Conservation (phyloP, 2,888 invertebrate genomes). For the Cylloceria caligata region DNA sequence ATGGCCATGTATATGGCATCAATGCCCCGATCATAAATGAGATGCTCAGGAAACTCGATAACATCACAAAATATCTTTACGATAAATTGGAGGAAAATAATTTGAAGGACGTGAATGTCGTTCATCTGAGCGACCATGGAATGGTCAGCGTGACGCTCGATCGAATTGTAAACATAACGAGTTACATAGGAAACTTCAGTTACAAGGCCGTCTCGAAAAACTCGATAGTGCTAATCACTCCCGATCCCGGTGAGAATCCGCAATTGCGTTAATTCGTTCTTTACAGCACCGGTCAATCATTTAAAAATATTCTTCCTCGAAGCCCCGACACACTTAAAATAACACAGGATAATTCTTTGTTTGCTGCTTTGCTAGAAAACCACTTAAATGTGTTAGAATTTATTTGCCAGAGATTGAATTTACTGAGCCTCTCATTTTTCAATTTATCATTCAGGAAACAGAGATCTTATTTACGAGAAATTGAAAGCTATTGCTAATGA, state of each 20-base stretch:
- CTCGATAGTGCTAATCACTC: slow-evolving; percentile 87
- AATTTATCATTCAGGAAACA: slow-evolving; percentile 82
- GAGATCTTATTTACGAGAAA: slow-evolving; percentile 84
- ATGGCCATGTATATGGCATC: slow-evolving; percentile 88
- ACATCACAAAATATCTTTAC: slow-evolving; percentile 87
- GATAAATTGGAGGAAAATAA: slow-evolving; percentile 85
- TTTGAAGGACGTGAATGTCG: slow-evolving; percentile 87
- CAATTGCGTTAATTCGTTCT: slow-evolving; percentile 35
- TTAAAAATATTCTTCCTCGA: not conserved
- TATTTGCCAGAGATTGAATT: not conserved
- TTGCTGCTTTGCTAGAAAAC: too few relatives aligned
- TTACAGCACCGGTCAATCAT: slow-evolving; percentile 30
- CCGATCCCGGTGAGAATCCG: slow-evolving; percentile 85
- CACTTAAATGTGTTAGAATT: not conserved
- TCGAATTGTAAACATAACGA: slow-evolving; percentile 86
- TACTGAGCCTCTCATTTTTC: slow-evolving; percentile 28
- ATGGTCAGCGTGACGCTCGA: slow-evolving; percentile 87
- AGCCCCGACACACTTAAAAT: not conserved
- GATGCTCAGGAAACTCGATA: slow-evolving; percentile 85
- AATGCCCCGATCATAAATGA: slow-evolving; percentile 83
- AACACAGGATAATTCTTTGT: not conserved
- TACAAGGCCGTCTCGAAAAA: slow-evolving; percentile 86
- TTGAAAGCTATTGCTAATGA: slow-evolving; percentile 84
- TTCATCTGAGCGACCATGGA: slow-evolving; percentile 91
- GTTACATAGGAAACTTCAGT: slow-evolving; percentile 85